Evolutionary conservation across 2,888 invertebrate species (phyloP).

Genomic region (Omphaloscelis lunosa): DNA sequence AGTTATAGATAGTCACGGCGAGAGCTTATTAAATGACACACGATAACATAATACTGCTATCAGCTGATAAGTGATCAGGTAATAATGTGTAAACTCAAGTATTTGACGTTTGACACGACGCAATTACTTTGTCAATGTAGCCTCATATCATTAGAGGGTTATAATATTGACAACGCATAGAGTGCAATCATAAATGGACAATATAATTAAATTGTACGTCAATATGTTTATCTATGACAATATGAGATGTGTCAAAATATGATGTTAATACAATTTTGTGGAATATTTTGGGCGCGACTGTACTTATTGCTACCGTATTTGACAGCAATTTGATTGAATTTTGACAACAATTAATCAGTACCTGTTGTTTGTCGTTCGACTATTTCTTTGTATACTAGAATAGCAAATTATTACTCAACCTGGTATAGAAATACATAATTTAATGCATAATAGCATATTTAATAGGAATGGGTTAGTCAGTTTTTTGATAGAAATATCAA

Average conservation of each 20-base stretch:
- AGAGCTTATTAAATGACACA: constrained; percentile 71
- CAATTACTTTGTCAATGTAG: constrained; percentile 60
- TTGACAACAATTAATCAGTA: background rate
- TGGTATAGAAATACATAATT: background rate
- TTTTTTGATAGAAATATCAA: background rate
- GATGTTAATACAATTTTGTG: constrained; percentile 47
- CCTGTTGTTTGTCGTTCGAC: too few species aligned
- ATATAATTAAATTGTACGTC: constrained; percentile 63
- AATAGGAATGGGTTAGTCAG: too few species aligned
- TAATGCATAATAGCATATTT: background rate
- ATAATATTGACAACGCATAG: constrained; percentile 36
- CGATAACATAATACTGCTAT: constrained; percentile 68
- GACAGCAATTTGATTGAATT: background rate
- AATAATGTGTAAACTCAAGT: constrained; percentile 72
- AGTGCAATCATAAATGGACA: constrained; percentile 57
- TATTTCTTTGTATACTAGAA: background rate
- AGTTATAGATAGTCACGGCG: constrained; percentile 61
- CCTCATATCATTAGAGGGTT: constrained; percentile 39
- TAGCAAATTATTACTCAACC: background rate
- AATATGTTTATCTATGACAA: constrained; percentile 53
- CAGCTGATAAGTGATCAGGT: constrained; percentile 71
- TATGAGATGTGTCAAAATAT: constrained; percentile 50
- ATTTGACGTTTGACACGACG: constrained; percentile 64
- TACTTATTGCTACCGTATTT: constrained; percentile 16
- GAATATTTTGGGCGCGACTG: constrained; percentile 42